Conservation (phyloP, 2,797 vertebrate species). For the Limnodromus scolopaceus region DNA sequence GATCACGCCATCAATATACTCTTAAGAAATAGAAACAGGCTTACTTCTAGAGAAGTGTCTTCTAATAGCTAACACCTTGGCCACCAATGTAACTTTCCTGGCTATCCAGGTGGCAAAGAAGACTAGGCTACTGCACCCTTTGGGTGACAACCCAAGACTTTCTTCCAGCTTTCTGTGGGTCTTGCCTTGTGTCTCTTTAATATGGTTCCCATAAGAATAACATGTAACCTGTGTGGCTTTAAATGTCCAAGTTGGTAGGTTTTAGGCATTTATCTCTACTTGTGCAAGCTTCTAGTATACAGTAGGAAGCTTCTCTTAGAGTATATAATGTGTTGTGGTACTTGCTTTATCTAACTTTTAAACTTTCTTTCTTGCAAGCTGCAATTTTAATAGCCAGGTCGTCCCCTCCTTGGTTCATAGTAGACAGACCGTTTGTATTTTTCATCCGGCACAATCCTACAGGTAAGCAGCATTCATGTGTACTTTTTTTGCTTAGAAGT, state of each 20-base stretch:
- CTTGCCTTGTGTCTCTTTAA: background rate
- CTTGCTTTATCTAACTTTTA: background rate
- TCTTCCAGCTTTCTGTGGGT: background rate
- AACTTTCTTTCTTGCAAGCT: constrained; percentile 74
- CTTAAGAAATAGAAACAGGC: background rate
- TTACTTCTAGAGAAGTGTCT: background rate
- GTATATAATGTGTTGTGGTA: background rate
- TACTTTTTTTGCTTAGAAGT: background rate
- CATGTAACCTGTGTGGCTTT: background rate
- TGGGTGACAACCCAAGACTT: background rate
- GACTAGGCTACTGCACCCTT: background rate
- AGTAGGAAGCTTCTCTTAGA: background rate
- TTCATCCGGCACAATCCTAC: constrained; percentile 92
- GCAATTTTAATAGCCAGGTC: constrained; percentile 92
- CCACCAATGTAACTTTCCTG: background rate
- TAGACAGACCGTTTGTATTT: constrained; percentile 93
- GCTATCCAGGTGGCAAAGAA: background rate
- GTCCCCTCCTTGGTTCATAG: constrained; percentile 91
- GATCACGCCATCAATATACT: background rate
- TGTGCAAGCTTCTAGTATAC: background rate
- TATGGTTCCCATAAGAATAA: background rate
- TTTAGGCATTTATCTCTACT: background rate
- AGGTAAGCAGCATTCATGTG: constrained; percentile 78
- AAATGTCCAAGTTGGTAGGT: background rate
- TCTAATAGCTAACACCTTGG: background rate